phyloP scores from a whole-genome alignment of 2,888 invertebrate species.

The Ormyrus rosae region DNA sequence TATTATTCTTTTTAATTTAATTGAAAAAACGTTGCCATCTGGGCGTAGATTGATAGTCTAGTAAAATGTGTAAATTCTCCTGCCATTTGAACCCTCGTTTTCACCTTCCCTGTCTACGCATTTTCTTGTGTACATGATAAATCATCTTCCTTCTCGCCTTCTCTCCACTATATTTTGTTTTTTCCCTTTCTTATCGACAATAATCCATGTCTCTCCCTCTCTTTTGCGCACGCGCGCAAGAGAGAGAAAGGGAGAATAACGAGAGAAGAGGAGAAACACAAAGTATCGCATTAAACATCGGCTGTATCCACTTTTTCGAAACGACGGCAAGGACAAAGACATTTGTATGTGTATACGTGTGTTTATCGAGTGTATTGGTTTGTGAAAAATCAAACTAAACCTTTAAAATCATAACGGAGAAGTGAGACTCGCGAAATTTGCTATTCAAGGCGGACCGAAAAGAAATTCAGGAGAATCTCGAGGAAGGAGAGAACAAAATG shows the following conservation, averaged over 20 bases:
- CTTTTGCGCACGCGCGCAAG: constrained; percentile 42
- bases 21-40: constrained; percentile 65
- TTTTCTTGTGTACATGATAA: not conserved
- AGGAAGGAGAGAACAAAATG: not conserved
- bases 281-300: constrained; percentile 15
- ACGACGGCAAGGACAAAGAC: constrained; percentile 19
- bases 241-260: constrained; percentile 44
- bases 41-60: constrained; percentile 64
- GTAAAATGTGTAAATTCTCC: constrained; percentile 52
- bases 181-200: constrained; percentile 41
- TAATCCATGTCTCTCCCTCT: constrained; percentile 49
- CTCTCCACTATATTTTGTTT: constrained; percentile 45
- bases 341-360: not conserved
- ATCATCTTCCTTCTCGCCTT: constrained; percentile 41
- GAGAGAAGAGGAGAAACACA: constrained; percentile 56
- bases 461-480: constrained; percentile 41
- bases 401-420: constrained; percentile 54
- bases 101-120: constrained; percentile 43
- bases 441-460: constrained; percentile 44
- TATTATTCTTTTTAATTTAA: constrained; percentile 68
- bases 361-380: not conserved
- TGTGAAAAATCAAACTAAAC: constrained; percentile 11
- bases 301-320: not conserved
- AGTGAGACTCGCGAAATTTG: constrained; percentile 42
- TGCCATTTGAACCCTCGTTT: constrained; percentile 48